Evolutionary conservation across 2,888 invertebrate species (phyloP).

Genomic region (Calliscelio sp.): DNA sequence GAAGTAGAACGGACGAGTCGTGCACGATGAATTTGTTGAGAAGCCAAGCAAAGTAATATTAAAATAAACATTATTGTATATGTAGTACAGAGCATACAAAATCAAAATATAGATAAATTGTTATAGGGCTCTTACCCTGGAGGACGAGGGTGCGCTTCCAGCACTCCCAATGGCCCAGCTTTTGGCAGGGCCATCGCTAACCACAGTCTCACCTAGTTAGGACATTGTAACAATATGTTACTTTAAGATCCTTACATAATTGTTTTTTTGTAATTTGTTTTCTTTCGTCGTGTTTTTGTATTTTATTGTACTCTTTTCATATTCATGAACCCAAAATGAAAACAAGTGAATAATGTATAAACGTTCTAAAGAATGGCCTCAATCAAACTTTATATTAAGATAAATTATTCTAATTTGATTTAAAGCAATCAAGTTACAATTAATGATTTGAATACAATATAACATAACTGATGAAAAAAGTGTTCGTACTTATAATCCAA

Average conservation of each 20-base stretch:
- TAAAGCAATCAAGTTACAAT: no score
- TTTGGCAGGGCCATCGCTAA: slow-evolving; percentile 86
- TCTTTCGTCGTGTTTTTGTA: slow-evolving; percentile 13
- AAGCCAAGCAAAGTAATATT: slow-evolving; percentile 83
- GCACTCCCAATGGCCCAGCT: slow-evolving; percentile 86
- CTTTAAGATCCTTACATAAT: slow-evolving; percentile 82
- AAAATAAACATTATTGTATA: slow-evolving; percentile 79
- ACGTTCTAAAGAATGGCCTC: no score
- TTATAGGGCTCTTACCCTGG: slow-evolving; percentile 88
- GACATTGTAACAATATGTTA: slow-evolving; percentile 86
- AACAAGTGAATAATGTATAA: no score
- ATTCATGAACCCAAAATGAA: no score
- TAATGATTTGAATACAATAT: no score
- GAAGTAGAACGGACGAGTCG: slow-evolving; percentile 78
- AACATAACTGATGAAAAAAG: no score
- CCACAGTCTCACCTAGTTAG: slow-evolving; percentile 86
- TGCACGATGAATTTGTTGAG: slow-evolving; percentile 82
- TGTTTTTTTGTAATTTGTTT: slow-evolving; percentile 57
- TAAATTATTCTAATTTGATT: no score
- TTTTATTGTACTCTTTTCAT: background rate
- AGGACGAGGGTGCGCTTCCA: slow-evolving; percentile 87
- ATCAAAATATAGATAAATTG: slow-evolving; percentile 84
- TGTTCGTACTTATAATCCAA: no score
- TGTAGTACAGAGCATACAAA: slow-evolving; percentile 83
- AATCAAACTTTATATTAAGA: no score